Conservation (phyloP, 2,797 vertebrate species). For the Mergus octosetaceus region DNA sequence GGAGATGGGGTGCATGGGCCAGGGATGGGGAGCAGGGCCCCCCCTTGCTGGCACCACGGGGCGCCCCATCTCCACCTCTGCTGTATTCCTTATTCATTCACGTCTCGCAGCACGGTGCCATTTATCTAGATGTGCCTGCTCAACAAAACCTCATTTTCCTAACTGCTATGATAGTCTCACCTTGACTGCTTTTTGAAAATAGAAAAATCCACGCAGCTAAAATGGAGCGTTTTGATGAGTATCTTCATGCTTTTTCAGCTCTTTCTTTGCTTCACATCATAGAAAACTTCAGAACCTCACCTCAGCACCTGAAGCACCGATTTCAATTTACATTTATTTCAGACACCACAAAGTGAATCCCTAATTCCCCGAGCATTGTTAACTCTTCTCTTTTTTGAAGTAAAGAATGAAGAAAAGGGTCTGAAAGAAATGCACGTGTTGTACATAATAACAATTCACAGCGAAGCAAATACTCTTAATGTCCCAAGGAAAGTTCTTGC, state of each 20-base stretch:
- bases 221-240: neutral
- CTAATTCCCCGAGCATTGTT: neutral
- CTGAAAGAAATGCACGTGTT: neutral
- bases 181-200: slow-evolving; percentile 6
- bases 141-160: neutral
- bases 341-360: neutral
- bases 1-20: neutral
- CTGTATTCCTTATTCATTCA: neutral
- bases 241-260: neutral
- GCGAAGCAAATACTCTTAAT: slow-evolving; percentile 8
- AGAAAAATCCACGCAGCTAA: neutral
- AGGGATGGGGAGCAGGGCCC: neutral
- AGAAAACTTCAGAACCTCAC: slow-evolving; percentile 36
- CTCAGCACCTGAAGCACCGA: neutral
- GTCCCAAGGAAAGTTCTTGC: neutral
- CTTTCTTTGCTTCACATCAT: neutral
- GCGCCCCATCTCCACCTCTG: neutral
- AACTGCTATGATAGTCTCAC: neutral
- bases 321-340: slow-evolving; percentile 55
- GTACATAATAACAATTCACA: neutral
- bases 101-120: neutral
- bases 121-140: neutral
- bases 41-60: neutral
- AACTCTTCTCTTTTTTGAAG: neutral
- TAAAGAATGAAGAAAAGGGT: slow-evolving; percentile 6